Percentiles rank a stretch among this genome's conserved stretches.
phyloP scores from a whole-genome alignment of 2,797 vertebrate species.

The Coccyzus lansbergi region DNA sequence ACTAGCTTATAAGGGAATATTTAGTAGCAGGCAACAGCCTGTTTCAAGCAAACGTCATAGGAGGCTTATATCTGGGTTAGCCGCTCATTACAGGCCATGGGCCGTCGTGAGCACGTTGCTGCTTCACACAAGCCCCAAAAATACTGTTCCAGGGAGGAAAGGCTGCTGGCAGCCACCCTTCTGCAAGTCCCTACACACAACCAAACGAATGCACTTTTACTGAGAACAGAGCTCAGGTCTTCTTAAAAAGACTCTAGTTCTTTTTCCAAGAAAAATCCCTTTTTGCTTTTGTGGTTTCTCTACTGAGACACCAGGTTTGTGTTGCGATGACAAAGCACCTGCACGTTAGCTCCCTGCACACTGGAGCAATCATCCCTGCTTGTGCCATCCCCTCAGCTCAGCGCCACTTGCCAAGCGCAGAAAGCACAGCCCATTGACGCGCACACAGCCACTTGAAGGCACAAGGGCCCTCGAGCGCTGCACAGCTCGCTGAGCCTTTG shows the following conservation, averaged over 20 bases:
- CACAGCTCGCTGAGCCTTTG: not conserved
- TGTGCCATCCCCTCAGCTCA: not conserved
- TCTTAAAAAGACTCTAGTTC: not conserved
- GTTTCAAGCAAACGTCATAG: constrained; percentile 26
- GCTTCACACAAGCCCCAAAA: not conserved
- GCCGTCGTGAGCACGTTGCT: not conserved
- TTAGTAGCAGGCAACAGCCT: constrained; percentile 64
- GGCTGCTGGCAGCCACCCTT: not conserved
- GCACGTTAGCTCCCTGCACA: not conserved
- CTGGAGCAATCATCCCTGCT: not conserved
- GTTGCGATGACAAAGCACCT: not conserved
- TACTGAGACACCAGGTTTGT: not conserved
- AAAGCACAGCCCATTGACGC: not conserved
- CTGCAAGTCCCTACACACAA: not conserved
- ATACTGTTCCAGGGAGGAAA: not conserved
- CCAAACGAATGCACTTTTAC: not conserved
- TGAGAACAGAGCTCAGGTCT: not conserved
- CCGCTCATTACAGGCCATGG: constrained; percentile 22
- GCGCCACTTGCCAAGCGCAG: not conserved
- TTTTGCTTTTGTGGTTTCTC: not conserved
- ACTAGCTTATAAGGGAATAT: constrained; percentile 65
- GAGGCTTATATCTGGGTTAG: constrained; percentile 56
- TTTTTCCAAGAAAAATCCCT: not conserved
- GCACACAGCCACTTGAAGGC: constrained; percentile 17
- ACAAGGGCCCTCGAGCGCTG: not conserved